Percentiles rank a stretch among this genome's conserved stretches.
These are phyloP conservation scores for Gallinago paraguaiae DNA, from an alignment of 2,113 vertebrate species.

Conservation along the genomic window DNA sequence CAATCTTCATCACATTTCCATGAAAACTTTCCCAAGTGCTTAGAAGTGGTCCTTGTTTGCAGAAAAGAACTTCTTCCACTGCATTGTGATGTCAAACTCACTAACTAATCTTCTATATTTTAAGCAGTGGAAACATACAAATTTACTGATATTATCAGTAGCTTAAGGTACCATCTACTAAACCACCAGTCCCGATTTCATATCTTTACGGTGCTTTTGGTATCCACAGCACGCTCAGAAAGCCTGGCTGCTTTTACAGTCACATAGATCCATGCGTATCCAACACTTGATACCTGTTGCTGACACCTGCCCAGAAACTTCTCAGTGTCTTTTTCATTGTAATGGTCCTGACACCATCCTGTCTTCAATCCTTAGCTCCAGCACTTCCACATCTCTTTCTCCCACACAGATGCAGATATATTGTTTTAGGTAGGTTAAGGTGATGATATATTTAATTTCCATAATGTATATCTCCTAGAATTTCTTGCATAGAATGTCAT, in stretches of 20 bases:
- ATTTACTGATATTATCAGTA: background rate
- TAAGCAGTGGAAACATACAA: background rate
- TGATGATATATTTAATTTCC: background rate
- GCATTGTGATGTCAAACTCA: background rate
- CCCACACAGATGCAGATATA: background rate
- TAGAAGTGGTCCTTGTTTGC: background rate
- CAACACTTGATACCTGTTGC: background rate
- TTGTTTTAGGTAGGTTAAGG: background rate
- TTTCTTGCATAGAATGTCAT: background rate
- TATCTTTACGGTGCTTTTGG: background rate
- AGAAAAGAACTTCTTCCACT: background rate
- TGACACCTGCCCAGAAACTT: background rate
- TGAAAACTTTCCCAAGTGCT: background rate
- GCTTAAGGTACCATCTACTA: background rate
- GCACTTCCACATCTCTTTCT: background rate
- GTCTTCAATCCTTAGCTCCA: background rate
- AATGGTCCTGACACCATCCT: background rate
- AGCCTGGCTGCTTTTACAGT: background rate
- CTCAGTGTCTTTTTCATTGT: background rate
- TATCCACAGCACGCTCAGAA: background rate
- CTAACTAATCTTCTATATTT: background rate
- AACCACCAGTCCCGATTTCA: background rate
- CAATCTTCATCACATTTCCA: background rate
- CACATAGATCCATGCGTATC: fast-evolving
- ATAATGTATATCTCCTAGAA: background rate